A percentile compares a stretch with the other conserved stretches of the same genome.
These are phyloP conservation scores for Melinaea menophilus DNA, from an alignment of 2,888 invertebrate genomes.

Conservation along the genomic window DNA sequence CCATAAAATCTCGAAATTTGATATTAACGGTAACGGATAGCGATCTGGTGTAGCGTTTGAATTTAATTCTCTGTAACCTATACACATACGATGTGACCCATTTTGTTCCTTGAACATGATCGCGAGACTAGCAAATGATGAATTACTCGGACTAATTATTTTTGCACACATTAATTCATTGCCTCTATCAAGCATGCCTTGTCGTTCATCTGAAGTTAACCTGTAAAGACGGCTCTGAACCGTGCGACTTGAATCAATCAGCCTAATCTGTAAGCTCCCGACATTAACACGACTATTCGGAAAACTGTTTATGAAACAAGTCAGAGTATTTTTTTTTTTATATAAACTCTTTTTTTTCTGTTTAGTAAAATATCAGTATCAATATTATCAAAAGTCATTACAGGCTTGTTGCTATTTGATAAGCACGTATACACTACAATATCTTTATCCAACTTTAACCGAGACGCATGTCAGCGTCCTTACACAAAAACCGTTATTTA, in stretches of 20 bases:
- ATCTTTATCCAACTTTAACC: neutral
- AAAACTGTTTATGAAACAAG: constrained; percentile 8
- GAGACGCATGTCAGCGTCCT: constrained; percentile 7
- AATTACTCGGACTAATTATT: neutral
- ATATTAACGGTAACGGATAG: constrained; percentile 26
- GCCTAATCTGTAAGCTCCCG: constrained; percentile 4
- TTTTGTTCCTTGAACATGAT: too few relatives aligned
- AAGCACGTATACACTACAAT: neutral
- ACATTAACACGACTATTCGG: constrained; percentile 11
- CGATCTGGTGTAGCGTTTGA: constrained; percentile 22
- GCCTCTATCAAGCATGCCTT: neutral
- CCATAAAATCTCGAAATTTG: constrained; percentile 6
- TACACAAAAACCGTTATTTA: constrained; percentile 15
- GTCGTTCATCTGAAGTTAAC: too few relatives aligned
- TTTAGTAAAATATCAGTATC: neutral
- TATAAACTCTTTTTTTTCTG: neutral
- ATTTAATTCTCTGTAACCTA: constrained; percentile 24
- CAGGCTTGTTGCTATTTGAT: too few relatives aligned
- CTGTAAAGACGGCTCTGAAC: too few relatives aligned
- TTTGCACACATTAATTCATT: neutral
- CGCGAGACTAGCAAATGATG: too few relatives aligned
- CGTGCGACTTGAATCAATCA: too few relatives aligned
- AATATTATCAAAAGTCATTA: neutral
- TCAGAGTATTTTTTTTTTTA: neutral
- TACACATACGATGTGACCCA: too few relatives aligned